Conservation (phyloP, 1,140 invertebrate species). For the Odontomachus brunneus region DNA sequence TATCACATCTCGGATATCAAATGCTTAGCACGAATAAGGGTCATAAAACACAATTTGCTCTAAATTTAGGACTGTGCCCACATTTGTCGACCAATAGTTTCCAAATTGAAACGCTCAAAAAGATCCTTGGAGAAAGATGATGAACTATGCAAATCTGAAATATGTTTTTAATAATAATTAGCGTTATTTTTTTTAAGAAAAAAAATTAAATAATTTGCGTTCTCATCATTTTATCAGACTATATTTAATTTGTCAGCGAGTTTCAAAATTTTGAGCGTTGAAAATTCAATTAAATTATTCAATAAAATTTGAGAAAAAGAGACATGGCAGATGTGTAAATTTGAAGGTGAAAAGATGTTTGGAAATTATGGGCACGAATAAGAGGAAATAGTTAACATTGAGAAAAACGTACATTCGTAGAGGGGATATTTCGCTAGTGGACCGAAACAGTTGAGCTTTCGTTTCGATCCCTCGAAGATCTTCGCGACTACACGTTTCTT, state of each 20-base stretch:
- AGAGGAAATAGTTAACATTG: constrained; percentile 64
- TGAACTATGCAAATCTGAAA: background rate
- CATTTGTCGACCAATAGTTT: constrained; percentile 9
- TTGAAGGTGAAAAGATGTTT: constrained; percentile 5
- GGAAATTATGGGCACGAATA: constrained; percentile 3
- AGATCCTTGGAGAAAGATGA: background rate
- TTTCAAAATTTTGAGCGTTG: no score
- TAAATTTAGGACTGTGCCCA: constrained; percentile 22
- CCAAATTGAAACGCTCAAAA: constrained; percentile 8
- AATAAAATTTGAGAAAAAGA: background rate
- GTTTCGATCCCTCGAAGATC: constrained; percentile 37
- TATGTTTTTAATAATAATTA: no score
- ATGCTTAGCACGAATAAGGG: background rate
- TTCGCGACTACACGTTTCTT: background rate
- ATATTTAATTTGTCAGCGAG: no score
- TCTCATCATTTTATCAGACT: no score
- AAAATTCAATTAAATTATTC: no score
- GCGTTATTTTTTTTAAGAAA: no score
- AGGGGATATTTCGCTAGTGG: constrained; percentile 70
- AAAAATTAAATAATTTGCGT: no score
- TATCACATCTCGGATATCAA: background rate
- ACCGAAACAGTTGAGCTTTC: constrained; percentile 74
- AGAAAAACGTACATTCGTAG: constrained; percentile 72
- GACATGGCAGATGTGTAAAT: background rate
- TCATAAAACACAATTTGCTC: constrained; percentile 25